Evolutionary conservation across 37 sponge, comb jelly and placozoan species (phyloP).

Genomic region (Hexactinellida sp.): DNA sequence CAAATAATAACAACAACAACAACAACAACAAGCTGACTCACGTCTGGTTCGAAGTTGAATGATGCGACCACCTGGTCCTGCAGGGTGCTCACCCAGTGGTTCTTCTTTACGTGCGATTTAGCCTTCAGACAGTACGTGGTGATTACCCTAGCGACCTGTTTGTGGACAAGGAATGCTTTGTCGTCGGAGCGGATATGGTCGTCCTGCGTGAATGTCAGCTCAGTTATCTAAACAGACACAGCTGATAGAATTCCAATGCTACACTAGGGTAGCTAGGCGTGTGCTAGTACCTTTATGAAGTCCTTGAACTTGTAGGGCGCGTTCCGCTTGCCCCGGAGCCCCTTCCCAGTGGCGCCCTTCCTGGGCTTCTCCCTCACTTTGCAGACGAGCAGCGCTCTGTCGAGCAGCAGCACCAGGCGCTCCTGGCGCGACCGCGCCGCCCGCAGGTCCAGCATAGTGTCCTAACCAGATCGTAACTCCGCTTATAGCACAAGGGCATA

Average conservation of each 20-base stretch:
- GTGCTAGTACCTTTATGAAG: background rate
- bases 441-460: background rate
- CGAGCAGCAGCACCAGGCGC: background rate
- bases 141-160: background rate
- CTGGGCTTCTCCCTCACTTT: background rate
- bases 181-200: background rate
- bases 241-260: background rate
- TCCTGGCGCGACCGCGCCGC: background rate
- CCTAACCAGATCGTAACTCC: background rate
- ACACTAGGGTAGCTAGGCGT: background rate
- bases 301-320: slow-evolving; percentile 1
- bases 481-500: too few relatives aligned
- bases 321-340: background rate
- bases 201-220: slow-evolving; percentile 3
- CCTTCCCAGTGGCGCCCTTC: background rate
- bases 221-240: background rate
- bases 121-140: background rate
- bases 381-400: background rate
- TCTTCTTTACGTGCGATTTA: background rate
- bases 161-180: slow-evolving; percentile 1
- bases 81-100: slow-evolving; percentile 3
- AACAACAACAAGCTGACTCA: background rate
- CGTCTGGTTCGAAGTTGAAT: background rate
- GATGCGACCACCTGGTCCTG: background rate
- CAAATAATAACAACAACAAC: background rate